phyloP scores from a whole-genome alignment of 2,113 vertebrate genomes.

The Ceratotherium simum region DNA sequence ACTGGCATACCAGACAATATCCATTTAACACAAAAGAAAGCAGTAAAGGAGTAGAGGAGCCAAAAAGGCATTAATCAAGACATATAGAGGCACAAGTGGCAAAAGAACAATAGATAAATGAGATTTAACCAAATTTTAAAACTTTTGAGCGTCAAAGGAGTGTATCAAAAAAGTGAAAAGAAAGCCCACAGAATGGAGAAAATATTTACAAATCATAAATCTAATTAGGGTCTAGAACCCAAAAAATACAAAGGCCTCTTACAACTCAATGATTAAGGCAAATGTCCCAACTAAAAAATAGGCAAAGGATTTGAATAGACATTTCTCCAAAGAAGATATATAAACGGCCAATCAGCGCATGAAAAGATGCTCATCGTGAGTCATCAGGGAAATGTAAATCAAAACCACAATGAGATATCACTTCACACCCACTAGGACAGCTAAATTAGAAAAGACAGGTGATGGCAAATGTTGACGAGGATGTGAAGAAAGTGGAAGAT shows the following conservation, averaged over 20 bases:
- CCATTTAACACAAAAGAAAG: background rate
- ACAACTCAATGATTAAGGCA: background rate
- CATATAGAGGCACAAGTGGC: background rate
- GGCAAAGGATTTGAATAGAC: background rate
- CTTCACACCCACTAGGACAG: background rate
- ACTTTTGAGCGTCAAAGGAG: background rate
- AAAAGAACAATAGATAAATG: background rate
- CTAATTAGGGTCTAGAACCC: background rate
- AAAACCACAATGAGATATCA: background rate
- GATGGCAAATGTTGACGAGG: background rate
- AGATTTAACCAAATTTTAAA: background rate
- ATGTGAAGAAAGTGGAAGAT: background rate
- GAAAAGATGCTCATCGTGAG: background rate
- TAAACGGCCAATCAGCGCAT: background rate
- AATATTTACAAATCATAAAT: background rate
- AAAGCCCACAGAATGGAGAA: background rate
- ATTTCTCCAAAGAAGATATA: background rate
- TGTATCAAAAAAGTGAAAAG: background rate
- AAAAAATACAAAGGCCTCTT: background rate
- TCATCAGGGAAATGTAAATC: background rate
- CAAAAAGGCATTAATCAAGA: background rate
- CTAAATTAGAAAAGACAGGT: background rate
- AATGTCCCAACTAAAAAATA: background rate
- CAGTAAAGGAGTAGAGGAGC: background rate
- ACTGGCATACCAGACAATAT: background rate